Evolutionary conservation across 2,797 vertebrate genomes (phyloP), one percentile per base, ranked within the genome.

Genomic region (Buphagus erythrorhynchus): DNA sequence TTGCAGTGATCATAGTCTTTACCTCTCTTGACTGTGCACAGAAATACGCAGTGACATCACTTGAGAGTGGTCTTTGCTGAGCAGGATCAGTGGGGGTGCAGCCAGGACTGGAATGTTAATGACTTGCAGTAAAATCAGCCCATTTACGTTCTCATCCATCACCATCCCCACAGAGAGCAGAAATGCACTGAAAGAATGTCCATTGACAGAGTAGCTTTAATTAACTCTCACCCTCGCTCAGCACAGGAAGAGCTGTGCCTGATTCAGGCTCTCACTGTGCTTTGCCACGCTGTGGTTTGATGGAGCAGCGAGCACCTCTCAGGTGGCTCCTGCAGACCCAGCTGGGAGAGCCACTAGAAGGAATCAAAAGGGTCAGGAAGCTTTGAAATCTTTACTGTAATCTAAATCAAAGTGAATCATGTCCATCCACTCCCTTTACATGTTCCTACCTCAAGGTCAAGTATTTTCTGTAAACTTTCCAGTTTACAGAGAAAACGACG

Each of bases 381-480:
- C 87, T 94, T 91, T 90, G 79, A 88, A 92, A 92, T 62, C 36
- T 83, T 86, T 38, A 28, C 90, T 88, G 79, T 90, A 78, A 94
- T 90, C 68, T 66, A 63, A 92, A 95, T 80, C 89, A 95, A 91
- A 94, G 72, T 38, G 49, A 96, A 66, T 24, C 20, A 8, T 76
- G 83, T 79, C 85, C 88, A 69, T 82, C 67, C 83, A 57, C 73
- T 86, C 67, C 72, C 58, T 88, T 91, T 66, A 88, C 72, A 63
- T 35, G 40, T 43, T 61, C 25, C 52, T 51, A 10, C 38, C 89
- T 95, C 69, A 94, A 93, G 73, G 91, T 95, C 73, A 91, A 91
- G 59, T 54, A 6, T 88, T 90, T 89, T 66, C 49, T 73, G 55
- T 90, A 92, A 95, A 79, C 85, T 84, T 75, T 31, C 33, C 54